These are phyloP conservation scores for Heliconius ethilla DNA, from an alignment of 2,888 invertebrate species.

Conservation along the genomic window DNA sequence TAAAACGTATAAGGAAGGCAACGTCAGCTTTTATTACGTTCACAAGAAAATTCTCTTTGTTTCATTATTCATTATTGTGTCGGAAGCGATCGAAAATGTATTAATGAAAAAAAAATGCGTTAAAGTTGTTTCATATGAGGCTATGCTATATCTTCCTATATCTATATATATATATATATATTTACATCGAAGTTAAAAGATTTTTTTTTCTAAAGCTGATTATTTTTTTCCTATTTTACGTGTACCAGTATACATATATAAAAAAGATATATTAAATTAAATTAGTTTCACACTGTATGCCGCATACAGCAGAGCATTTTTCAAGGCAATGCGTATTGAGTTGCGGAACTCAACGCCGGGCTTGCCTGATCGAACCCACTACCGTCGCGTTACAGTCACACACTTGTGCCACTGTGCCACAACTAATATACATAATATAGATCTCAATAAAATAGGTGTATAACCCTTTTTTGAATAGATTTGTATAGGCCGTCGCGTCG, in stretches of 20 bases:
- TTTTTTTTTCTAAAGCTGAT: not conserved
- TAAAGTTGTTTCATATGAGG: not conserved
- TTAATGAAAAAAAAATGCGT: constrained; percentile 18
- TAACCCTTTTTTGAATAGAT: not conserved
- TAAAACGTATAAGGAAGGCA: constrained; percentile 41
- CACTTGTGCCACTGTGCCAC: too few species aligned
- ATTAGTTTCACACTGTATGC: too few species aligned
- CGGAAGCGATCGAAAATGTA: constrained; percentile 8
- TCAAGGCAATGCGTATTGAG: too few species aligned
- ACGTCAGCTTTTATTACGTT: constrained; percentile 40
- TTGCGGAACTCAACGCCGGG: too few species aligned
- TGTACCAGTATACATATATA: not conserved
- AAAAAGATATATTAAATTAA: not conserved
- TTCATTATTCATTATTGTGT: constrained; percentile 18
- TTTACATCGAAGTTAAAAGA: not conserved
- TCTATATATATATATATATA: too few species aligned
- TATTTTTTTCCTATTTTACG: not conserved
- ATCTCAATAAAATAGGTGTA: not conserved
- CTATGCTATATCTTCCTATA: too few species aligned
- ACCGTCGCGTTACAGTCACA: too few species aligned
- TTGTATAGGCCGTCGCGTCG: too few species aligned
- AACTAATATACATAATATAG: too few species aligned
- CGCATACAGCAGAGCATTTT: too few species aligned
- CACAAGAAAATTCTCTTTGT: constrained; percentile 40
- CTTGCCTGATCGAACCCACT: too few species aligned